Base-by-base conservation (phyloP, 2,797 vertebrate genomes). In the Enteromius fasciolatus region DNA sequence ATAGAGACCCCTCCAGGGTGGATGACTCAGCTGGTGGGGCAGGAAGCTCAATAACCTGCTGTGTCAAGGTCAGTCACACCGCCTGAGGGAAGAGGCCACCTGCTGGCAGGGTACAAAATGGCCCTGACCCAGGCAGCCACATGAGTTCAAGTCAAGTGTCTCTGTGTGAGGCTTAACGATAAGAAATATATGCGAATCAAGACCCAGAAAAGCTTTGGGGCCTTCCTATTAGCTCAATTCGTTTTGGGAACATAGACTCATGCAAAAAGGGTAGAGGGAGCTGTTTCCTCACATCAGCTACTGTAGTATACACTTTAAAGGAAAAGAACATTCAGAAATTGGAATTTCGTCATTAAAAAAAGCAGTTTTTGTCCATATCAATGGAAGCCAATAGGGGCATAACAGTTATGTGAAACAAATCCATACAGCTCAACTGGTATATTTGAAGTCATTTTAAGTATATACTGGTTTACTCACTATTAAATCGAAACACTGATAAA, bases 71-170 rank as follows among this genome's bases (percentile, higher is more conserved):
- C 80, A 77, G 72, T 77, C 82, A 80, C 72, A 80, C 46, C 28
- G 83, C 85, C 85, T 84, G 85, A 80, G 78, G 85, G 73, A 81
- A 80, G 78, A 83, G 82, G 85, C 57, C 85, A 80, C 81, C 81
- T 80, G 78, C 85, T 83, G 85, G 85, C 78, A 63, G 64, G 64
- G 82, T 82, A 84, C 78, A 76, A 85, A 84, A 84, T 69, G 83
- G 69, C 59, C 57, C 72, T 82, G 87, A 88, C 83, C 77, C 74
- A 31, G 12, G 5, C 64, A 52, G 79, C 73, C 82, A 46, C 7
- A 67, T 17, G 28, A 61, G 82, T 83, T 74, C 77, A n/a, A 66
- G 76, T 81, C 80, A 83, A 84, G 80, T 84, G 80, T 81, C 59
- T 87, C 69, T 46, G 20, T 74, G 69, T 28, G 67, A 54, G 67